Conservation (phyloP, 2,888 invertebrate species). For the Drymonia ruficornis region DNA sequence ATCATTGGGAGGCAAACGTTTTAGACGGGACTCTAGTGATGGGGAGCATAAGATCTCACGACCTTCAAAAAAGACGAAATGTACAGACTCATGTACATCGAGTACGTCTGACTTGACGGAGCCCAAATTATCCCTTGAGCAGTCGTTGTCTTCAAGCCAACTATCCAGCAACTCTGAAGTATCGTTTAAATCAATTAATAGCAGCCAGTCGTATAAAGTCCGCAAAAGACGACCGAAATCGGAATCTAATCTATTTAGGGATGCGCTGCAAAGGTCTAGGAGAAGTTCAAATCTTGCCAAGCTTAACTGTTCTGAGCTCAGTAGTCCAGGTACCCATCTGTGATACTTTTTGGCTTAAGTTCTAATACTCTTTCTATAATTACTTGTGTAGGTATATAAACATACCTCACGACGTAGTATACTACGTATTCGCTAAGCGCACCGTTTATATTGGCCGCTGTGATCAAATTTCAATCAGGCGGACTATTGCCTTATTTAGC, state of each 20-base stretch:
- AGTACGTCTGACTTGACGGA: conserved; percentile 60
- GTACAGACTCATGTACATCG: conserved; percentile 56
- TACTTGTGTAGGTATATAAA: no score
- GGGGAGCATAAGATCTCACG: conserved; percentile 50
- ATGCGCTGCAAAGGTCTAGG: conserved; percentile 64
- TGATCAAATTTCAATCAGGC: no score
- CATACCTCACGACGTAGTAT: no score
- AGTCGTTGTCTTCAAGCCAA: conserved; percentile 46
- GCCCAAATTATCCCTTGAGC: conserved; percentile 34
- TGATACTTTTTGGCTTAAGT: no score
- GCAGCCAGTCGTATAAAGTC: conserved; percentile 67
- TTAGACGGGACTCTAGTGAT: conserved; percentile 58
- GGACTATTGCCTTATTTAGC: no score
- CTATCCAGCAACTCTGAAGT: conserved; percentile 65
- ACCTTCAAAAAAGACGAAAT: conserved; percentile 69
- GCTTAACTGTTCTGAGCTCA: conserved; percentile 49
- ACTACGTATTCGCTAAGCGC: no score
- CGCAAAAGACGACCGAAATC: conserved; percentile 70
- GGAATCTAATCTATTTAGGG: conserved; percentile 65
- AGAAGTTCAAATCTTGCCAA: conserved; percentile 50
- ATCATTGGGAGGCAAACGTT: conserved; percentile 57
- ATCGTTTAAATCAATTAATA: conserved; percentile 74
- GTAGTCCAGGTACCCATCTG: conserved; percentile 52
- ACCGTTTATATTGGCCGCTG: no score
- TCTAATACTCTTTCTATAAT: no score